phyloP scores from a whole-genome alignment of 2,113 vertebrate genomes.

The Oenanthe oenanthe region DNA sequence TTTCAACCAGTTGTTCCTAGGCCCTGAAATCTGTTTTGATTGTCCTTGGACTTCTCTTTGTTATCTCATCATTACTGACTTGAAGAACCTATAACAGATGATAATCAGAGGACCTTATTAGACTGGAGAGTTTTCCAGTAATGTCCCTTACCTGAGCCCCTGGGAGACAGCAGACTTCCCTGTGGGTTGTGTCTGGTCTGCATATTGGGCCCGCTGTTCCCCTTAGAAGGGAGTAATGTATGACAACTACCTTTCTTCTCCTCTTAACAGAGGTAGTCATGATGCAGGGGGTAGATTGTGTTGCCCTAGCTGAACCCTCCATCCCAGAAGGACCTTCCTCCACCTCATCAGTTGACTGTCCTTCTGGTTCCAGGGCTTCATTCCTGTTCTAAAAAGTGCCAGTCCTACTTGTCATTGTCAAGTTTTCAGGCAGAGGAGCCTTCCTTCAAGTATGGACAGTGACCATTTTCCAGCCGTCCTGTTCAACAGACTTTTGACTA shows the following conservation, averaged over 20 bases:
- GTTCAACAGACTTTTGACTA: background rate
- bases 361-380: background rate
- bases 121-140: background rate
- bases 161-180: no score
- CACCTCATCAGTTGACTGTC: background rate
- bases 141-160: background rate
- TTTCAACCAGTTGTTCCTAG: background rate
- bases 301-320: background rate
- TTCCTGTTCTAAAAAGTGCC: background rate
- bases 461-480: background rate
- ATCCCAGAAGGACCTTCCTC: background rate
- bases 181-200: no score
- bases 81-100: background rate
- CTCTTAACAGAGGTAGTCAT: background rate
- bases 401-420: background rate
- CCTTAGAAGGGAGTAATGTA: no score
- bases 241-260: background rate
- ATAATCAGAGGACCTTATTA: background rate
- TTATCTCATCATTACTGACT: background rate
- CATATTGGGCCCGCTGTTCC: no score
- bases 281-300: background rate
- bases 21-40: background rate
- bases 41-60: background rate
- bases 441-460: background rate
- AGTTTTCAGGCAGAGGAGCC: background rate